Base-by-base conservation (phyloP, 2,888 invertebrate genomes). In the Cistogaster globosa region DNA sequence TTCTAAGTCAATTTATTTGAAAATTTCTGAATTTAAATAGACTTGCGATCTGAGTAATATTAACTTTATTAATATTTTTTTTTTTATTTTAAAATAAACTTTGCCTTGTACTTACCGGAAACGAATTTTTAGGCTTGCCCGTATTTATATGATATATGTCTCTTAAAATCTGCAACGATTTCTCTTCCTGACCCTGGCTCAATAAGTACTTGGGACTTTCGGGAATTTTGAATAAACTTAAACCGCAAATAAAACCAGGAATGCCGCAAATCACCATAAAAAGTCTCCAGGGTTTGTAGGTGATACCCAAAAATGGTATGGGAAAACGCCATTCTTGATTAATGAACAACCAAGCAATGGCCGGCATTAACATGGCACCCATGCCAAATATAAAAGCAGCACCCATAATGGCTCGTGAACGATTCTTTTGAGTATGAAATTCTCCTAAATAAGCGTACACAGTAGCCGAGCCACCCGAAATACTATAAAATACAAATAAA, bases 391-490 rank as follows among this genome's bases (percentile, higher is more conserved):
- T 90, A 36, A 91, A 89, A 8, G 91, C 90, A 0, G 91, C 88
- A 20, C 90, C 90, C 90, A 92, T 90, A 11, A 92, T 90, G 7
- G 91, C 92, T 87, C 93, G 93, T 1, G 94, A 93, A 12, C 94
- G 91, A 57, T 92, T 91, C 63, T 89, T 90, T 53, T 91, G 89
- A 36, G 93, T 92, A 86, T 94, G 94, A 87, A 94, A 94, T 89
- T 94, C 94, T 11, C 94, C 93, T 18, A 93, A 90, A 87, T 93
- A 94, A 2, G 93, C 93, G 86, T 93, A 94, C 3, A 94, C 90
- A 11, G 93, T 93, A 0, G 94, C 93, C 9, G 94, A 93, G 11
- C 94, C 92, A 16, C 93, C 94, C 11, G 91, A 91, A 72, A 92
- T 88, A 71, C 92, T 92, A 67, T 3, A 87, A 74, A 48, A 32